Evolutionary conservation across 2,888 invertebrate genomes (phyloP).

Genomic region (Spodoptera littoralis): DNA sequence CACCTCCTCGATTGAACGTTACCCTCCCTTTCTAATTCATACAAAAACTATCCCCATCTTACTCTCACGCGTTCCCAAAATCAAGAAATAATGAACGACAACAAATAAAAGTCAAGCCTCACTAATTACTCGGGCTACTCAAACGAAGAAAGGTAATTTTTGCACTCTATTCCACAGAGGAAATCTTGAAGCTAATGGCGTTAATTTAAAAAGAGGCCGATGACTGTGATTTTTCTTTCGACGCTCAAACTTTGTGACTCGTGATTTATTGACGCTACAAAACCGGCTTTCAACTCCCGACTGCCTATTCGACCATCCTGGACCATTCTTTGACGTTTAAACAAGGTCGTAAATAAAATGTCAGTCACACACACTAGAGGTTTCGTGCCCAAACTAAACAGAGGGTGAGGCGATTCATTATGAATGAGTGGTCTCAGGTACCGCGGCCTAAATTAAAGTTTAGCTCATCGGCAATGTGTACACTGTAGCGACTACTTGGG

Average conservation of each 20-base stretch:
- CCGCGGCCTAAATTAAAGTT: conserved; percentile 84
- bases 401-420: conserved; percentile 80
- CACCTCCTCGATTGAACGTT: conserved; percentile 78
- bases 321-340: conserved; percentile 59
- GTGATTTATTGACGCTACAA: conserved; percentile 82
- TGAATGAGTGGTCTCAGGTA: conserved; percentile 80
- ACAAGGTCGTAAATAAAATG: conserved; percentile 72
- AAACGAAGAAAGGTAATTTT: conserved; percentile 87
- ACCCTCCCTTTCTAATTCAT: conserved; percentile 74
- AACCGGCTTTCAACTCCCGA: conserved; percentile 58
- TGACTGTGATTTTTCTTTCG: conserved; percentile 86
- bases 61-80: conserved; percentile 74
- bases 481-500: conserved; percentile 75
- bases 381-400: conserved; percentile 75
- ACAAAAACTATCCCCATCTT: conserved; percentile 67
- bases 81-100: conserved; percentile 88
- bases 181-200: conserved; percentile 88
- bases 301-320: conserved; percentile 41
- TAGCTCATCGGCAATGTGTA: conserved; percentile 78
- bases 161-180: conserved; percentile 86
- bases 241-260: conserved; percentile 72
- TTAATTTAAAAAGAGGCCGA: conserved; percentile 87
- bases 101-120: conserved; percentile 89
- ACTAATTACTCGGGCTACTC: conserved; percentile 87
- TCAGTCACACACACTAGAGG: conserved; percentile 78